Conservation (phyloP, 1,140 invertebrate genomes). For the Bicyclus anynana region DNA sequence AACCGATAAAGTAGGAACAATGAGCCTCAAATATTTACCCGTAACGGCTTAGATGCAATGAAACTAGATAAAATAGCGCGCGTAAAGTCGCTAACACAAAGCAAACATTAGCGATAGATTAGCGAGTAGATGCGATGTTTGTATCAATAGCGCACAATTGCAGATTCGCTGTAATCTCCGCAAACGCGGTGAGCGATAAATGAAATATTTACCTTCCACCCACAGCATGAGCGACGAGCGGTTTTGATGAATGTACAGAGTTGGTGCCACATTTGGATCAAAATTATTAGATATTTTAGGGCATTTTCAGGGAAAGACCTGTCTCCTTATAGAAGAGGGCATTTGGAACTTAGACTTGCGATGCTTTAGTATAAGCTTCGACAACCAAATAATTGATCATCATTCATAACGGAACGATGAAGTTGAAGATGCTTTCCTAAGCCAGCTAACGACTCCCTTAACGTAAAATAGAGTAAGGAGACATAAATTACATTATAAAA, state of each 20-base stretch:
- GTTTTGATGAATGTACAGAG: not conserved
- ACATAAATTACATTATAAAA: too few species aligned
- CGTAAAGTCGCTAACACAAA: slow-evolving; percentile 47
- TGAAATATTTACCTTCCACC: slow-evolving; percentile 18
- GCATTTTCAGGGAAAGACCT: too few species aligned
- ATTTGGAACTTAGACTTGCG: too few species aligned
- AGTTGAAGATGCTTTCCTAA: too few species aligned
- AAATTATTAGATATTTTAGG: too few species aligned
- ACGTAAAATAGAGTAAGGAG: too few species aligned
- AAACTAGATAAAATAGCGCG: slow-evolving; percentile 16
- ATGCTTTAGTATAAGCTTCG: too few species aligned
- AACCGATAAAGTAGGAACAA: not conserved
- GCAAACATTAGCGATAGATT: slow-evolving; percentile 55
- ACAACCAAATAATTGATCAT: too few species aligned
- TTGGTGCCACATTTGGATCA: too few species aligned
- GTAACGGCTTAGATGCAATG: slow-evolving; percentile 17
- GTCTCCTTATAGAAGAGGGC: too few species aligned
- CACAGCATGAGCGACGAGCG: slow-evolving; percentile 1
- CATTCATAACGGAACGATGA: too few species aligned
- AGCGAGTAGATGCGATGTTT: slow-evolving; percentile 26
- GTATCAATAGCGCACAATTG: slow-evolving; percentile 54
- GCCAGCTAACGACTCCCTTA: too few species aligned
- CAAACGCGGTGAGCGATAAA: slow-evolving; percentile 47
- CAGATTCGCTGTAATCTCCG: slow-evolving; percentile 58
- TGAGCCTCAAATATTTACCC: slow-evolving; percentile 8